phyloP scores from a whole-genome alignment of 2,888 invertebrate species.

The Colostygia pectinataria region DNA sequence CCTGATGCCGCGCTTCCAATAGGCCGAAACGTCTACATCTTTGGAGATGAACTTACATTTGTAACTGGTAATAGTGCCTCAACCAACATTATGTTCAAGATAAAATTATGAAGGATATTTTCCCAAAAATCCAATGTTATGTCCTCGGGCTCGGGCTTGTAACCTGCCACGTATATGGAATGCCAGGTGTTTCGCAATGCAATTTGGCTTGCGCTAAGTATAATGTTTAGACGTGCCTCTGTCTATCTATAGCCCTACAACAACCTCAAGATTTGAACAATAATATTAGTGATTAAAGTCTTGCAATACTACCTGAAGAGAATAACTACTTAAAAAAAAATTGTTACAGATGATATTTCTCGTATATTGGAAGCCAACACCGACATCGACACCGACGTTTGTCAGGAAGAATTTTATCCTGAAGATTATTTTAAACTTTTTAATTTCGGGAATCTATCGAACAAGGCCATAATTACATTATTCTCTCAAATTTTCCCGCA shows the following conservation, averaged over 20 bases:
- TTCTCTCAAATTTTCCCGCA: constrained; percentile 75
- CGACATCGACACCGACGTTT: no score
- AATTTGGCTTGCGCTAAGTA: no score
- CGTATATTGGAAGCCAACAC: constrained; percentile 25
- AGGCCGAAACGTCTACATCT: constrained; percentile 62
- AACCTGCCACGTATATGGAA: no score
- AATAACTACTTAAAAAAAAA: background rate
- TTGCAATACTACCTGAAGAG: no score
- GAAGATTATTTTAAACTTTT: constrained; percentile 49
- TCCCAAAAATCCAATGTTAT: no score
- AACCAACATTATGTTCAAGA: background rate
- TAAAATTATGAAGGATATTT: no score
- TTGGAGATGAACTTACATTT: constrained; percentile 63
- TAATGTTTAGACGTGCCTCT: no score
- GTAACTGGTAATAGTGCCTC: constrained; percentile 51
- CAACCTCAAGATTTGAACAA: no score
- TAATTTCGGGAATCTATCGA: constrained; percentile 64
- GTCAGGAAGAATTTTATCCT: constrained; percentile 13
- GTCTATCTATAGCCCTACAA: no score
- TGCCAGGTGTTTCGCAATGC: no score
- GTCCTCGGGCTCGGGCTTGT: no score
- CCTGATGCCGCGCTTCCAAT: constrained; percentile 44
- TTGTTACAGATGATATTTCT: constrained; percentile 46
- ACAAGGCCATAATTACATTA: constrained; percentile 57
- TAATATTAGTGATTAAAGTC: no score